Conservation (phyloP, 2,888 invertebrate genomes). For the Carabus problematicus region DNA sequence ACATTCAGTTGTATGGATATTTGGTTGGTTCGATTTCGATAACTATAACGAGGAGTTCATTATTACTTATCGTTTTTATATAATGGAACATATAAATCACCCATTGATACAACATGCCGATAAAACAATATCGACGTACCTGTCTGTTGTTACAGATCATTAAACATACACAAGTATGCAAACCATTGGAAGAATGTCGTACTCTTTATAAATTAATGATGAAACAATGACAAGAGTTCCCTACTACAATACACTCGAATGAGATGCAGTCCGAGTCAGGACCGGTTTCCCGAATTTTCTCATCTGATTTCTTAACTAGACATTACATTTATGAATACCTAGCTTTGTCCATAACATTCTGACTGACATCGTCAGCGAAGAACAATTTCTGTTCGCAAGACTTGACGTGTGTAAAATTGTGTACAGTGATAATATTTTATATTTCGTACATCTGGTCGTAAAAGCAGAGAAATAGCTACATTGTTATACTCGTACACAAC, state of each 20-base stretch:
- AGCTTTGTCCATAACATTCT: too few relatives aligned
- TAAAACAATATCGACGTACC: slow-evolving; percentile 34
- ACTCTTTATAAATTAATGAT: slow-evolving; percentile 39
- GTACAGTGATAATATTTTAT: too few relatives aligned
- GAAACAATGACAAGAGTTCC: slow-evolving; percentile 35
- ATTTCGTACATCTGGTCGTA: too few relatives aligned
- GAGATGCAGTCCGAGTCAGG: slow-evolving; percentile 1
- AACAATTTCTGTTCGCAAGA: too few relatives aligned
- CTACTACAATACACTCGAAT: slow-evolving; percentile 30
- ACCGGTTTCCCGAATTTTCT: too few relatives aligned
- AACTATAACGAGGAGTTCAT: slow-evolving; percentile 2
- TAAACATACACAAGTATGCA: slow-evolving; percentile 34
- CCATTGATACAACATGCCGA: slow-evolving; percentile 18
- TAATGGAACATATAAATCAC: slow-evolving; percentile 37
- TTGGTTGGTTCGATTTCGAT: not conserved
- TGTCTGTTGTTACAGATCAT: slow-evolving; percentile 32
- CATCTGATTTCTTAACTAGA: too few relatives aligned
- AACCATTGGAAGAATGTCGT: slow-evolving; percentile 36
- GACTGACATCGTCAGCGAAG: too few relatives aligned
- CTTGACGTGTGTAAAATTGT: too few relatives aligned
- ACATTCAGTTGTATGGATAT: not conserved
- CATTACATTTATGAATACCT: too few relatives aligned
- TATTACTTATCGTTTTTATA: slow-evolving; percentile 19
- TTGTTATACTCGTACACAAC: not conserved
- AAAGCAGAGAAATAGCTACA: too few relatives aligned